These are phyloP conservation scores for Parazoanthus swiftii DNA, from an alignment of 92 coral and sea anemone species.

Conservation along the genomic window DNA sequence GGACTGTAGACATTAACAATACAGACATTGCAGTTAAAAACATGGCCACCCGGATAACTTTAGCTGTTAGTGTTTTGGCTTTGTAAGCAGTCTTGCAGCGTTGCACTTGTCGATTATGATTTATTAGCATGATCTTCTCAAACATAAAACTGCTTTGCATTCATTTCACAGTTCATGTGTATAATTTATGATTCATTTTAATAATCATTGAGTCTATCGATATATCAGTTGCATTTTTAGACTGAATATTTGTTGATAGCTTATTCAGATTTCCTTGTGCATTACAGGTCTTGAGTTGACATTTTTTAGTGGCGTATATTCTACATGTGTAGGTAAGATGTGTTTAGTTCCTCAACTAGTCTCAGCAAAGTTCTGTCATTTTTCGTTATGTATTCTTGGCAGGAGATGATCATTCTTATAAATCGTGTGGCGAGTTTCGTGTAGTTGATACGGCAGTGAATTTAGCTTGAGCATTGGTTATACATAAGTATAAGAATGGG, in stretches of 20 bases:
- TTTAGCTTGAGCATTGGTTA: background rate
- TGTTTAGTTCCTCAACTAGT: too few relatives aligned
- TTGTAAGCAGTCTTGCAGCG: too few relatives aligned
- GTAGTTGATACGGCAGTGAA: background rate
- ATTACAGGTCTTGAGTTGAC: constrained; percentile 84
- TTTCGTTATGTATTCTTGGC: too few relatives aligned
- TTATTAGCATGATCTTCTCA: too few relatives aligned
- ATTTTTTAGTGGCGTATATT: constrained; percentile 93
- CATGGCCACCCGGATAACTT: too few relatives aligned
- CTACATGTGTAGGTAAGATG: constrained; percentile 87
- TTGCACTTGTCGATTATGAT: too few relatives aligned
- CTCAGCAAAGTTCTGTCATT: background rate
- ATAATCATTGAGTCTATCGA: background rate
- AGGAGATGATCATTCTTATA: background rate
- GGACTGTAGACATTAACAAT: too few relatives aligned
- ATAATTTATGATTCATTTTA: background rate
- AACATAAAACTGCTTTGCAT: too few relatives aligned
- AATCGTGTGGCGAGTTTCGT: background rate
- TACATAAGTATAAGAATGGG: background rate
- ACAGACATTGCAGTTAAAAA: too few relatives aligned
- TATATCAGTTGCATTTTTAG: background rate
- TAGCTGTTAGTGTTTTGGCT: too few relatives aligned
- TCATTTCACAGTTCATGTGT: too few relatives aligned
- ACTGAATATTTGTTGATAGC: background rate
- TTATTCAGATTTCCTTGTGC: background rate